These are phyloP conservation scores for Tychaedon coryphoeus DNA, from an alignment of 2,113 vertebrate genomes.

Conservation along the genomic window DNA sequence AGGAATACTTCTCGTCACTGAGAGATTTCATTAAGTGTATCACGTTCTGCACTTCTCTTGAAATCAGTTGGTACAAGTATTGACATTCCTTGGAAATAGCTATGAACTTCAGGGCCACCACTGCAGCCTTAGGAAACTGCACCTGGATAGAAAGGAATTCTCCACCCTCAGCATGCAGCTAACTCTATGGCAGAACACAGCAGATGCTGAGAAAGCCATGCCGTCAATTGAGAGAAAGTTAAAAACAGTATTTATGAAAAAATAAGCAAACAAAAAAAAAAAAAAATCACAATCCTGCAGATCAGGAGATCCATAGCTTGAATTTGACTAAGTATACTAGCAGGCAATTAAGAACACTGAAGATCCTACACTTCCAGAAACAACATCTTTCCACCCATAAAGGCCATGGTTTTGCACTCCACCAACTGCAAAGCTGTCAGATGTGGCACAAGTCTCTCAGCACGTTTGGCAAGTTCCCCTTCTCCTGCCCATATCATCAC, in stretches of 20 bases:
- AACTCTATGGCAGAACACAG: background rate
- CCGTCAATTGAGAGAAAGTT: background rate
- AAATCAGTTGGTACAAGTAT: background rate
- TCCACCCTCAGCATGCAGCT: background rate
- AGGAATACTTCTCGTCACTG: background rate
- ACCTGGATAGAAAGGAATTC: background rate
- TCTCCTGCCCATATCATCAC: background rate
- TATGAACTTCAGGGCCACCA: background rate
- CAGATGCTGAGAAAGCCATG: background rate
- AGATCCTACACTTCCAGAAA: background rate
- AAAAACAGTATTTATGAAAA: background rate
- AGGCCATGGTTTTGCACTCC: background rate
- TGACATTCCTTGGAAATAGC: background rate
- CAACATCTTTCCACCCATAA: background rate
- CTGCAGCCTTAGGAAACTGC: background rate
- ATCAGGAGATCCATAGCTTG: background rate
- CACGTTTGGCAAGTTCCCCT: background rate
- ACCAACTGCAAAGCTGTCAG: background rate
- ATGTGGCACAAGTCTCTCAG: background rate
- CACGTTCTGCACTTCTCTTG: background rate
- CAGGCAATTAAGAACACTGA: background rate
- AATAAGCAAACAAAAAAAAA: background rate
- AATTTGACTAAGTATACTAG: background rate
- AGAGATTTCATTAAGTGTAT: background rate
- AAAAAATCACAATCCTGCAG: background rate